A percentile compares a stretch with the other conserved stretches of the same genome.
Evolutionary conservation across 2,797 vertebrate genomes (phyloP).

Genomic region (Orientallactaga sibirica): DNA sequence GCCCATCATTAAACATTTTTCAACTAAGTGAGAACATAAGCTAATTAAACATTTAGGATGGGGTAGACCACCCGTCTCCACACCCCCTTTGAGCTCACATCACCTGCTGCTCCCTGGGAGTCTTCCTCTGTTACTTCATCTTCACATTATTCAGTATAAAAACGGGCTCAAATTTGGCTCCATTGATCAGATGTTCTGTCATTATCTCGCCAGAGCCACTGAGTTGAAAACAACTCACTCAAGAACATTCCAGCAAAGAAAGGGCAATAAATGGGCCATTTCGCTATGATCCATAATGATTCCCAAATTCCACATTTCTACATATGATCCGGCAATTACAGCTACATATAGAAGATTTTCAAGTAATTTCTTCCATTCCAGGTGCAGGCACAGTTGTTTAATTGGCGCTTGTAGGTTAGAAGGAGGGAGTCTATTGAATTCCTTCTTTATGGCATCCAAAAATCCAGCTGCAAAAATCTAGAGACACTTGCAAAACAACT

Average conservation of each 20-base stretch:
- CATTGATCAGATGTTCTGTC: conserved; percentile 15
- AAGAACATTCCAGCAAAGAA: conserved; percentile 66
- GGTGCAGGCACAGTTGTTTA: conserved; percentile 75
- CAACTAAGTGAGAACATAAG: conserved; percentile 17
- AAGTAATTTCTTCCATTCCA: conserved; percentile 73
- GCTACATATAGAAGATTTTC: conserved; percentile 57
- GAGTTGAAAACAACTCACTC: conserved; percentile 72
- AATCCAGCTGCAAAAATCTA: conserved; percentile 75
- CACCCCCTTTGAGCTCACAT: neutral
- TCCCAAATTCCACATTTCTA: conserved; percentile 73
- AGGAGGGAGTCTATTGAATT: conserved; percentile 55
- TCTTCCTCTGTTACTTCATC: conserved; percentile 46
- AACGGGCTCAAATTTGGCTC: neutral
- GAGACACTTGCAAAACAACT: conserved; percentile 54
- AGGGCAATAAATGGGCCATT: conserved; percentile 71
- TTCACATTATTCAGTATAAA: conserved; percentile 43
- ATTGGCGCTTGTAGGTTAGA: conserved; percentile 45
- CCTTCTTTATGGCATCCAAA: conserved; percentile 49
- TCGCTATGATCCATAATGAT: conserved; percentile 44
- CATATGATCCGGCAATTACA: conserved; percentile 66
- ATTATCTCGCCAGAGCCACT: conserved; percentile 5
- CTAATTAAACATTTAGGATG: neutral
- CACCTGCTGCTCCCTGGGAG: neutral
- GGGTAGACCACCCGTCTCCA: neutral
- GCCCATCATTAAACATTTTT: conserved; percentile 7